Evolutionary conservation across 2,888 invertebrate species (phyloP), one percentile per base, ranked within the genome.

Genomic region (Stegana nigrithorax): DNA sequence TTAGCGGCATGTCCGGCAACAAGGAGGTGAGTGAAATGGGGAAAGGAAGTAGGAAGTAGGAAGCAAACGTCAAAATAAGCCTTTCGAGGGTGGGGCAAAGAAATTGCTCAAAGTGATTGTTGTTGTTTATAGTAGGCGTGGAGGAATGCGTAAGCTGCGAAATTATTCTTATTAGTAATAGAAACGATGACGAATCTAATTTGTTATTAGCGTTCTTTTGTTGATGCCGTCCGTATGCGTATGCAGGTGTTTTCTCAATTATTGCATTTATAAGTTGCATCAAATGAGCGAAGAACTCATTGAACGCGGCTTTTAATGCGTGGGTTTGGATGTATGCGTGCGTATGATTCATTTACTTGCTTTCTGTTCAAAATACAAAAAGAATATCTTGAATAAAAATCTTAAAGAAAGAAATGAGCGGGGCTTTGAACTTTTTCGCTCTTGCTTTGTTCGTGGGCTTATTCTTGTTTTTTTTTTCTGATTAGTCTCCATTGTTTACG

Each of bases 1-100:
- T 95, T 84, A 95, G 95, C 86, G 95, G 95, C 83, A 95, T 95
- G 88, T 95, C 95, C 83, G 95, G 95, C 82, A 95, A 94, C 87
- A 95, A 96, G 88, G 95, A 96, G 92, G 95, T 94, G 88, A 89
- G 90, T 80, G 58, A 47, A 61, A 44, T 51, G 47, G 23, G 44
- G 19, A 17, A 42, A 8, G 23, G 12, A 47, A 47, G 47, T n/a
- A n/a, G n/a, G n/a, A 47, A 47, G n/a, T n/a, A 47, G 47, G 47
- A 47, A 47, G 47, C 25, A 47, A 47, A 7, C 10, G 12, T 23
- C 47, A 21, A 47, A 14, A 23, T 12, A 21, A 25, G 14, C n/a
- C 19, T 2, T n/a, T 3, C 36, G n/a, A 10, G 36, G 25, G 36
- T 2, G 32, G 12, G 17, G 17, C 6, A 6, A 7, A 14, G 26